A percentile compares a stretch with the other conserved stretches of the same genome.
These are phyloP conservation scores for Sitta europaea DNA, from an alignment of 2,113 vertebrate genomes.

Conservation along the genomic window DNA sequence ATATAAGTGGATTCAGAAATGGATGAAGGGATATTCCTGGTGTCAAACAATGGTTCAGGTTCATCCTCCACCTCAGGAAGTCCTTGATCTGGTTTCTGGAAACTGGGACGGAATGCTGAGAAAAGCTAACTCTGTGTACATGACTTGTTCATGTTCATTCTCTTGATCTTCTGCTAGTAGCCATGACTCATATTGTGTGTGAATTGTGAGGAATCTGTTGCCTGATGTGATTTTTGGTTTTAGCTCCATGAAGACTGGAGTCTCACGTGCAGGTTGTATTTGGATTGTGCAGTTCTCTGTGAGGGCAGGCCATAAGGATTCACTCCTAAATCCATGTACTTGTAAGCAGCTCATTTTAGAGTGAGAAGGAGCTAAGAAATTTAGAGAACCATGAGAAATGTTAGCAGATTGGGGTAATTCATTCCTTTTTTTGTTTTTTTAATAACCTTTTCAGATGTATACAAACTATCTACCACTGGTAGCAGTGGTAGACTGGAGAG, in stretches of 20 bases:
- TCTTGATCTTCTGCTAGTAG: neutral
- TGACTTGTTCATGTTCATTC: neutral
- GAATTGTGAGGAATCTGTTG: neutral
- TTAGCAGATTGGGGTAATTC: neutral
- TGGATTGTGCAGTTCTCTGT: neutral
- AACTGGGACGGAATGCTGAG: neutral
- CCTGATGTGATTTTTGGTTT: neutral
- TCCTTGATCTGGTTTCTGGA: neutral
- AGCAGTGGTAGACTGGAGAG: neutral
- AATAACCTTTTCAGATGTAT: neutral
- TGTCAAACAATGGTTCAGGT: conserved; percentile 6
- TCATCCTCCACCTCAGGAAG: conserved; percentile 14
- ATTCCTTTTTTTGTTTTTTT: neutral
- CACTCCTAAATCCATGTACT: neutral
- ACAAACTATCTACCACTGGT: neutral
- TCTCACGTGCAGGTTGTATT: neutral
- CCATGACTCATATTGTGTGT: rapidly evolving
- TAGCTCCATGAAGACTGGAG: neutral
- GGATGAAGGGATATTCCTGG: no score
- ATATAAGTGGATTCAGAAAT: neutral
- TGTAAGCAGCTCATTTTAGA: neutral
- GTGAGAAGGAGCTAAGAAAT: neutral
- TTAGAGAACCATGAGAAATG: neutral
- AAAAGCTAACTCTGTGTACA: neutral
- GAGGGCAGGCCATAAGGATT: neutral